These are phyloP conservation scores for Bombus breviceps DNA, from an alignment of 1,140 invertebrate genomes.

Conservation along the genomic window DNA sequence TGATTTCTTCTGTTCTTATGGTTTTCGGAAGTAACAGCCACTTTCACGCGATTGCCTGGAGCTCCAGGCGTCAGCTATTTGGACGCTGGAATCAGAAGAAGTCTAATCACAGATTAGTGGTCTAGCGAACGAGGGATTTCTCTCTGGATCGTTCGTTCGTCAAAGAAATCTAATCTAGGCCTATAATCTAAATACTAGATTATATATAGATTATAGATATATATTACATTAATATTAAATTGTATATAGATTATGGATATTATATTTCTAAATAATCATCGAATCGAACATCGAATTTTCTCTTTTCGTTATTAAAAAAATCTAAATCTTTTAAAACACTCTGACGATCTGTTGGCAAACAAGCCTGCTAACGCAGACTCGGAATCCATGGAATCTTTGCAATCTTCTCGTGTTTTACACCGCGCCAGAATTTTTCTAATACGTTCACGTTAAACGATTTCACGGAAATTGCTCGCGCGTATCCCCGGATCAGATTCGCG, in stretches of 20 bases:
- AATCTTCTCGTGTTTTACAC: not conserved
- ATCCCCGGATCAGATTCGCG: not conserved
- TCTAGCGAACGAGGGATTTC: not conserved
- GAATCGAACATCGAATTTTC: not conserved
- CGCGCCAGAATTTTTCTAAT: not conserved
- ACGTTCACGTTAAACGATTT: not conserved
- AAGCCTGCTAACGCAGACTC: not conserved
- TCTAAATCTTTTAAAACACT: not conserved
- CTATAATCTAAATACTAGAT: not conserved
- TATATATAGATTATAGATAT: not conserved
- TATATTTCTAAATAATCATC: not conserved
- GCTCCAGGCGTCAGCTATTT: not conserved
- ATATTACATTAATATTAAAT: not conserved
- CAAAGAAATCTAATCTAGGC: not conserved
- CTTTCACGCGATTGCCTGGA: not conserved
- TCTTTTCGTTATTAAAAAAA: not conserved
- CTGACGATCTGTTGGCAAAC: not conserved
- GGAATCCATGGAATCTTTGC: not conserved
- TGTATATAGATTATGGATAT: not conserved
- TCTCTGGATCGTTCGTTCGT: not conserved
- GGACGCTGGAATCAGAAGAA: not conserved
- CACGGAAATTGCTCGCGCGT: not conserved
- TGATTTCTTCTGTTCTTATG: not conserved
- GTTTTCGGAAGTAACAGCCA: not conserved
- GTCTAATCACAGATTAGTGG: not conserved